Evolutionary conservation across 1,140 invertebrate genomes (phyloP).

Genomic region (Aphelenchoides fujianensis): DNA sequence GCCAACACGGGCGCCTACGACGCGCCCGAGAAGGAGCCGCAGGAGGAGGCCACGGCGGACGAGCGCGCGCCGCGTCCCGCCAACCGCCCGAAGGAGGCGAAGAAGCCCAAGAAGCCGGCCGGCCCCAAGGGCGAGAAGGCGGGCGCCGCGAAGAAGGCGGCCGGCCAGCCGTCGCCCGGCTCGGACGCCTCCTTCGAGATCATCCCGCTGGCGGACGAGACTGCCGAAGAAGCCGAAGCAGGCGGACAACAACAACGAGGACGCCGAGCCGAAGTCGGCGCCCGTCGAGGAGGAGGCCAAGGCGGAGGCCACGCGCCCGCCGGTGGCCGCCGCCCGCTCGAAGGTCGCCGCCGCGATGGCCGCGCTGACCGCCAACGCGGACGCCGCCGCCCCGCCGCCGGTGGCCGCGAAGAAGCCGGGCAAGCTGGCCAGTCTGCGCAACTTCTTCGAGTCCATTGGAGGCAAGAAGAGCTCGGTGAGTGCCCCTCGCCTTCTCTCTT

Average conservation of each 20-base stretch:
- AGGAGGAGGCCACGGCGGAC: neutral
- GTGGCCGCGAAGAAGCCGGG: neutral
- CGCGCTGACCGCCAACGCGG: too few species aligned
- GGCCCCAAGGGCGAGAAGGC: neutral
- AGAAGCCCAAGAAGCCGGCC: too few species aligned
- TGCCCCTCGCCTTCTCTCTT: neutral
- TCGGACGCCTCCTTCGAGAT: neutral
- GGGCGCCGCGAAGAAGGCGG: neutral
- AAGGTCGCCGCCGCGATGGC: neutral
- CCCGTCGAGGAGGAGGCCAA: neutral
- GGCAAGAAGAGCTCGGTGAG: neutral
- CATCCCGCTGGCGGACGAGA: neutral
- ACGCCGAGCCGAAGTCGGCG: neutral
- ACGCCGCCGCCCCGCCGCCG: too few species aligned
- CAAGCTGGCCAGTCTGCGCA: neutral
- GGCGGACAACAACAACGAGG: too few species aligned
- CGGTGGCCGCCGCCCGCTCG: neutral
- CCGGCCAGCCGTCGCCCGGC: neutral
- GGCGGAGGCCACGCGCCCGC: neutral
- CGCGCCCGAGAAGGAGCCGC: neutral
- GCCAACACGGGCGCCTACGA: too few species aligned
- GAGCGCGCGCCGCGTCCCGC: neutral
- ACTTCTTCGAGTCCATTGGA: neutral
- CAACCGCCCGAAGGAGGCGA: neutral
- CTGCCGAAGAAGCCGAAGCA: neutral